phyloP scores from a whole-genome alignment of 2,888 invertebrate species.

The Reticulitermes lucifugus region DNA sequence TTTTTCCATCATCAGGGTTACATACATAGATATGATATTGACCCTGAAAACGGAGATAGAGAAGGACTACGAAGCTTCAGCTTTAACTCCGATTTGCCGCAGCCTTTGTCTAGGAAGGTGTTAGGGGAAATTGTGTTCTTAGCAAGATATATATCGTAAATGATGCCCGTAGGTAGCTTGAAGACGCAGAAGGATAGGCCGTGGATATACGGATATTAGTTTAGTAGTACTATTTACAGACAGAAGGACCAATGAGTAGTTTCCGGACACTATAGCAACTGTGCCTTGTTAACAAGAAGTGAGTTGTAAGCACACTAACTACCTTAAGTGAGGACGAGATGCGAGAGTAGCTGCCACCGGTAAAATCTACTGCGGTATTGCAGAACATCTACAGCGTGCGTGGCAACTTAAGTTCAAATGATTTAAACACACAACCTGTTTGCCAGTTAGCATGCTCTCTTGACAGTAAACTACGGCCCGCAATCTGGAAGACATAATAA shows the following conservation, averaged over 20 bases:
- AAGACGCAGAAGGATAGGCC: too few species aligned
- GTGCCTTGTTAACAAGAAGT: not conserved
- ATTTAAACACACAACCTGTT: not conserved
- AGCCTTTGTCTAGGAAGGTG: too few species aligned
- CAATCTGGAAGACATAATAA: not conserved
- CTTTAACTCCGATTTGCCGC: too few species aligned
- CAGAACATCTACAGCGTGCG: not conserved
- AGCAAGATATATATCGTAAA: not conserved
- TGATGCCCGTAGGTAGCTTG: too few species aligned
- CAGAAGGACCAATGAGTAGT: not conserved
- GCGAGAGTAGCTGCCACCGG: not conserved
- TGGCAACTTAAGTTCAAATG: not conserved
- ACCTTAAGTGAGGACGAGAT: not conserved
- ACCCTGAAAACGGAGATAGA: too few species aligned
- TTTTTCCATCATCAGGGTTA: too few species aligned
- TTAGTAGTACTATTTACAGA: not conserved
- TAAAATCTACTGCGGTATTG: not conserved
- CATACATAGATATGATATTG: too few species aligned
- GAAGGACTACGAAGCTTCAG: too few species aligned
- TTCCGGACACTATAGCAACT: not conserved
- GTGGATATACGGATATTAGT: not conserved
- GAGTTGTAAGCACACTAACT: not conserved
- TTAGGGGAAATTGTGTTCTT: too few species aligned
- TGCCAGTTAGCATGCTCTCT: not conserved
- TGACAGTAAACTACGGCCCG: not conserved